phyloP scores from a whole-genome alignment of 2,113 vertebrate species.

The Thinocorus orbignyianus region DNA sequence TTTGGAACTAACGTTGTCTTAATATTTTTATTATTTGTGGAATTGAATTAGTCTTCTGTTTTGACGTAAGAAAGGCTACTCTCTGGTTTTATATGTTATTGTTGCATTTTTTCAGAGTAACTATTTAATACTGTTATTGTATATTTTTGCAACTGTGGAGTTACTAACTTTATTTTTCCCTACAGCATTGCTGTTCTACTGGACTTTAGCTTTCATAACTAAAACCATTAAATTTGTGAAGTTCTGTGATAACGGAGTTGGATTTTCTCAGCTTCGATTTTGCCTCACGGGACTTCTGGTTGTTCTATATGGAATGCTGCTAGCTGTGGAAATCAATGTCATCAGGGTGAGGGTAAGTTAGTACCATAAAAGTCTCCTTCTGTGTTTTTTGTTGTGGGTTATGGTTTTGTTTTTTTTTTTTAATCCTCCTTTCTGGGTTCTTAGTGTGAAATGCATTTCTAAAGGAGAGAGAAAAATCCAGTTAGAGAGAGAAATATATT shows the following conservation, averaged over 20 bases:
- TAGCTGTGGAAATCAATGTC: slow-evolving; percentile 94
- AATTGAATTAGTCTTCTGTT: neutral
- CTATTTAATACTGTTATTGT: neutral
- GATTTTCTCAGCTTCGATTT: slow-evolving; percentile 93
- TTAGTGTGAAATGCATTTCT: neutral
- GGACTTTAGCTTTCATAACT: slow-evolving; percentile 92
- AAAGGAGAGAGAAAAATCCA: neutral
- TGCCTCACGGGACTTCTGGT: slow-evolving; percentile 92
- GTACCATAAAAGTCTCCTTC: neutral
- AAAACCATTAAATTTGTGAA: slow-evolving; percentile 98
- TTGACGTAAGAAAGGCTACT: neutral
- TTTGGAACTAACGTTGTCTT: neutral
- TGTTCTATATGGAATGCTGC: slow-evolving; percentile 88
- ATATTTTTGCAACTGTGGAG: neutral
- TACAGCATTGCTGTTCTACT: slow-evolving; percentile 92
- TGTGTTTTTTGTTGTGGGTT: neutral
- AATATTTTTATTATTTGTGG: neutral
- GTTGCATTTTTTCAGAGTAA: neutral
- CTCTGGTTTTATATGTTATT: neutral
- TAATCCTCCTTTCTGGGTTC: neutral
- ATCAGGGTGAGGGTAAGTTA: slow-evolving; percentile 95
- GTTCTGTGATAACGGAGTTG: slow-evolving; percentile 91
- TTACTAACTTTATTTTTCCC: neutral
- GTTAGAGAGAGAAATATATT: neutral
- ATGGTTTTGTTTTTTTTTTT: neutral